Conservation (phyloP, 2,113 vertebrate species). For the Morphnarchus princeps region DNA sequence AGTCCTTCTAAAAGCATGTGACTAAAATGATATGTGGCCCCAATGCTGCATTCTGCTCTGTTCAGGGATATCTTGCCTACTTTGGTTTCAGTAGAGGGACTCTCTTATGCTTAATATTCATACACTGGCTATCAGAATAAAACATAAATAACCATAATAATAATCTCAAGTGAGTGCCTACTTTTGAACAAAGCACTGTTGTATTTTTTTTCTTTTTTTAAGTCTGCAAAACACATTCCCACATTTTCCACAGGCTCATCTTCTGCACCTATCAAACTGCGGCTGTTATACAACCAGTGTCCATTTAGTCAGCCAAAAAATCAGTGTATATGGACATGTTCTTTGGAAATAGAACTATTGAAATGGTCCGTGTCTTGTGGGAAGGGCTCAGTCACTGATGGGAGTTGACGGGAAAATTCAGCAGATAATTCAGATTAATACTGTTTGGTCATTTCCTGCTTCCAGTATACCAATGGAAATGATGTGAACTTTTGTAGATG, state of each 20-base stretch:
- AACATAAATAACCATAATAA: not conserved
- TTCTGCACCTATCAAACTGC: constrained; percentile 39
- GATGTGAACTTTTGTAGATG: not conserved
- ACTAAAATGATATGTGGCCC: not conserved
- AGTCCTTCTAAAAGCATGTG: not conserved
- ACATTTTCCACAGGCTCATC: constrained; percentile 44
- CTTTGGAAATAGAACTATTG: not conserved
- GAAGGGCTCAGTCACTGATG: not conserved
- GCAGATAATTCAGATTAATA: not conserved
- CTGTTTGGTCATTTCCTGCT: not conserved
- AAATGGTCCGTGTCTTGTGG: not conserved
- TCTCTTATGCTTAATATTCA: not conserved
- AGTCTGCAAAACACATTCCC: constrained; percentile 31
- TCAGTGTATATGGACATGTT: not conserved
- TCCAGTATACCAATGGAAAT: not conserved
- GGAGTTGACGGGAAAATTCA: not conserved
- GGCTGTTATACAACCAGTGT: constrained; percentile 34
- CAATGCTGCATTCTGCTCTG: not conserved
- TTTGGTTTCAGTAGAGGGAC: not conserved
- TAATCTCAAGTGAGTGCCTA: not conserved
- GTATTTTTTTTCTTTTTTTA: not conserved
- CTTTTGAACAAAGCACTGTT: not conserved
- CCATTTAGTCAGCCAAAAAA: constrained; percentile 57
- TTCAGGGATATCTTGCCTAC: not conserved
- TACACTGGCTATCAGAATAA: not conserved